Conservation (phyloP, 2,888 invertebrate species). For the Melieria omissa region DNA sequence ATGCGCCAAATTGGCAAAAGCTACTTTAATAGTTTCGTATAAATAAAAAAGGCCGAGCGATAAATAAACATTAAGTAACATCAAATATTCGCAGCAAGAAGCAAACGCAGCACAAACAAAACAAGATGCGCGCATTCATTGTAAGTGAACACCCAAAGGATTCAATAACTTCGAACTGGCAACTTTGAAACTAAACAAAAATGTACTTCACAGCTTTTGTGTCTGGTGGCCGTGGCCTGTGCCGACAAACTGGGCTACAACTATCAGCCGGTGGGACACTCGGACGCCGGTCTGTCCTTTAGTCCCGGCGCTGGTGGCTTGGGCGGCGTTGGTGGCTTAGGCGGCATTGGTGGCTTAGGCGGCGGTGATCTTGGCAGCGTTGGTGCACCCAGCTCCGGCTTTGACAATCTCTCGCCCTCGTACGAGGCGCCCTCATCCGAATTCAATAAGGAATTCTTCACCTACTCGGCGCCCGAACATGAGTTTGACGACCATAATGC, state of each 20-base stretch:
- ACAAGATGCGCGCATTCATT: conserved; percentile 44
- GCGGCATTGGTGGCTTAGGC: conserved; percentile 46
- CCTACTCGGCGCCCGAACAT: conserved; percentile 59
- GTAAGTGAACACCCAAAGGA: conserved; percentile 31
- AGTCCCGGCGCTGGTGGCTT: conserved; percentile 50
- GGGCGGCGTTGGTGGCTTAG: conserved; percentile 30
- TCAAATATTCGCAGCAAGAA: too few relatives aligned
- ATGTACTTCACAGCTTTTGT: conserved; percentile 38
- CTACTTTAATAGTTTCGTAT: too few relatives aligned
- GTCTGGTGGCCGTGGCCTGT: conserved; percentile 53
- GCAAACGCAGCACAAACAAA: too few relatives aligned
- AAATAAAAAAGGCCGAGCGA: too few relatives aligned
- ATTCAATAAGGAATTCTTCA: conserved; percentile 58
- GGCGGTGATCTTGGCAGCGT: conserved; percentile 24
- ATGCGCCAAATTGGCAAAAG: too few relatives aligned
- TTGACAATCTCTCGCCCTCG: conserved; percentile 10
- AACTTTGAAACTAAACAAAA: not conserved
- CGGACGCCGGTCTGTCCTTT: conserved; percentile 54
- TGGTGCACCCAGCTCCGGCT: not conserved
- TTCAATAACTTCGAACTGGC: too few relatives aligned
- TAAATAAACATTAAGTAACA: too few relatives aligned
- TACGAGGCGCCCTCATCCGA: conserved; percentile 48
- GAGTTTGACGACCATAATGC: conserved; percentile 52
- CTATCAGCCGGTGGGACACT: conserved; percentile 56
- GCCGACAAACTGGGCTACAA: conserved; percentile 58